Base-by-base conservation (phyloP, 2,797 vertebrate genomes). In the Eidolon dupreanum region DNA sequence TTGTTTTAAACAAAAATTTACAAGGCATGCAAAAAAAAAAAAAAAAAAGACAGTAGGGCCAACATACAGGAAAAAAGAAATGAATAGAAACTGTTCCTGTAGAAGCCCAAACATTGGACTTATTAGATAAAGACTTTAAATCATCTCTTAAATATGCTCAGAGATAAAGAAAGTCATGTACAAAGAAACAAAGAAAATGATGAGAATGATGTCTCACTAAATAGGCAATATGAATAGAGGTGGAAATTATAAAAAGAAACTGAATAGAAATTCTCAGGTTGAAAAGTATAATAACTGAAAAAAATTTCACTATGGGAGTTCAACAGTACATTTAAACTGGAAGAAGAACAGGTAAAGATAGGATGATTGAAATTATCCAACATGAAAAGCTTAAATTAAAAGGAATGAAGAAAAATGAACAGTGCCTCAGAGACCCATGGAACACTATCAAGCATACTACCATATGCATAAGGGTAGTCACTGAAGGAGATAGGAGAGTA, bases 11-110 rank as follows among this genome's bases (percentile, higher is more conserved):
- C 22, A 88, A 84, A 91, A 83, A 55, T 82, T n/a, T 85, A 57
- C 46, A 85, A 92, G 24, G 20, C n/a, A 70, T 73, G 75, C 31
- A 90, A 88, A 73, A 55, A 85, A 90, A 90, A 88, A 73, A 55
- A 85, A 90, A 55, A 85, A 90, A 65, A 24, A 38, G 46, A 53
- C 20, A 75, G 8, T 88, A 55, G 6, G 31, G 9, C 16, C 22
- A 53, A 75, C 53, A 63, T 19, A 71, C 36, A 88, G 46, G 51
- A 43, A 28, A 68, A 84, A 81, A 88, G 28, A 84, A 93, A 65
- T 10, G 70, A 73, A 79, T 28, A 93, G 75, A 88, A 90, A 71
- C 17, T 51, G 20, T 78, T 43, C 33, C 17, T 61, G 49, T 59
- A 31, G 53, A 59, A 71, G 16, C 24, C 19, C 36, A 77, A 59